Evolutionary conservation across 2,888 invertebrate species (phyloP).

Genomic region (Branchinecta sandiegonensis): DNA sequence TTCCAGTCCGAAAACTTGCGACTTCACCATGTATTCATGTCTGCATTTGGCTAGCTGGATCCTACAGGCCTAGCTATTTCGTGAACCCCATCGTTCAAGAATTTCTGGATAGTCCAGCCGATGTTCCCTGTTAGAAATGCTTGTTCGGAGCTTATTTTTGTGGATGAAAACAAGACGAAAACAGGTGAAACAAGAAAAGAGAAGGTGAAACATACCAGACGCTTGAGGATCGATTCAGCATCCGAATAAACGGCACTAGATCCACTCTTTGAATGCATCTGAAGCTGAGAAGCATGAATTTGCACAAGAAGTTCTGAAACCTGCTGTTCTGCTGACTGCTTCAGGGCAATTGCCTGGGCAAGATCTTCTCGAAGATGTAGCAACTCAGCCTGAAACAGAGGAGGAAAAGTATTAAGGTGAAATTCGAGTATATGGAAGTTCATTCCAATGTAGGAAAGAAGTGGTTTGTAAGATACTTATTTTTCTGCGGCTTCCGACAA

Average conservation of each 20-base stretch:
- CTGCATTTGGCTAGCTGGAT: too few species aligned
- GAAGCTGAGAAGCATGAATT: constrained; percentile 45
- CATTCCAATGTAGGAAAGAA: neutral
- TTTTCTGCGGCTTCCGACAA: too few species aligned
- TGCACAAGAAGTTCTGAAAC: constrained; percentile 46
- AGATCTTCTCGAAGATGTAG: constrained; percentile 58
- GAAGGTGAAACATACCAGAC: neutral
- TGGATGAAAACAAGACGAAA: too few species aligned
- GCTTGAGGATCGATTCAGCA: neutral
- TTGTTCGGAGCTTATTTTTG: too few species aligned
- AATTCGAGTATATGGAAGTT: neutral
- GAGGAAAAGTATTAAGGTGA: neutral
- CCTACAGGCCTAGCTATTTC: too few species aligned
- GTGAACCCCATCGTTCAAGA: too few species aligned
- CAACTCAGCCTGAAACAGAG: constrained; percentile 50
- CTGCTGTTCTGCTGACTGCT: constrained; percentile 46
- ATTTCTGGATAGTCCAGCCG: too few species aligned
- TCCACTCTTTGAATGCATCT: constrained; percentile 36
- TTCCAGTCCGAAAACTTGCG: too few species aligned
- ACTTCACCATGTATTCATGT: too few species aligned
- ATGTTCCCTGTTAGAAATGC: too few species aligned
- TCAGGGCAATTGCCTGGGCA: constrained; percentile 50
- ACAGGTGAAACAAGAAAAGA: too few species aligned
- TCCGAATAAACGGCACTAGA: constrained; percentile 10
- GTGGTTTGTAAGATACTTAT: too few species aligned